phyloP scores from a whole-genome alignment of 2,888 invertebrate genomes.

The Agrochola lota region DNA sequence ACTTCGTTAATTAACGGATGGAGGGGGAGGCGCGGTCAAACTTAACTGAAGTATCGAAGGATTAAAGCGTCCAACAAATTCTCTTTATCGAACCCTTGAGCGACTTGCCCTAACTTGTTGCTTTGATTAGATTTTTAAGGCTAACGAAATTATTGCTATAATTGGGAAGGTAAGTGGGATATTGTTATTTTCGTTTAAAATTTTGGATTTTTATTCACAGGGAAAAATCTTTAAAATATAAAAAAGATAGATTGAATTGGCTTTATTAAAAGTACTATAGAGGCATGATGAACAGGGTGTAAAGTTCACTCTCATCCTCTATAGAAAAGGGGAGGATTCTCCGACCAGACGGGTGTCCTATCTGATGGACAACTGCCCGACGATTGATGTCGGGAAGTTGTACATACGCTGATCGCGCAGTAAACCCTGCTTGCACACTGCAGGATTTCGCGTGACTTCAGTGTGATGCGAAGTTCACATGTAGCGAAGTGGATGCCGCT shows the following conservation, averaged over 20 bases:
- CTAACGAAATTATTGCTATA: conserved; percentile 6
- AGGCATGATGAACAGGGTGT: no score
- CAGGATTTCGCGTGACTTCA: no score
- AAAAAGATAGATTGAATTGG: background rate
- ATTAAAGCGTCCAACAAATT: conserved; percentile 56
- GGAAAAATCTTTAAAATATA: background rate
- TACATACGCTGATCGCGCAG: no score
- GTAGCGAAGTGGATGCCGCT: no score
- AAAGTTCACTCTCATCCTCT: no score
- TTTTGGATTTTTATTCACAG: background rate
- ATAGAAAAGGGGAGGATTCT: no score
- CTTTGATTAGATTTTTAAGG: conserved; percentile 28
- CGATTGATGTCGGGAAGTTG: no score
- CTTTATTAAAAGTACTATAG: background rate
- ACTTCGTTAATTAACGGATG: conserved; percentile 65
- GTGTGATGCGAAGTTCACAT: no score
- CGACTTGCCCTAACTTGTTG: conserved; percentile 45
- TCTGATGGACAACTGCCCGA: no score
- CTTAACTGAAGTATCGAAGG: conserved; percentile 53
- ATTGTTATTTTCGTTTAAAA: background rate
- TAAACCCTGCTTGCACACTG: no score
- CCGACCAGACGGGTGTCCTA: no score
- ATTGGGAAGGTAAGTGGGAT: background rate
- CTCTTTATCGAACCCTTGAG: conserved; percentile 31
- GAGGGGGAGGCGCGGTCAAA: conserved; percentile 51